phyloP scores from a whole-genome alignment of 2,113 vertebrate genomes.

The Lepidothrix coronata region DNA sequence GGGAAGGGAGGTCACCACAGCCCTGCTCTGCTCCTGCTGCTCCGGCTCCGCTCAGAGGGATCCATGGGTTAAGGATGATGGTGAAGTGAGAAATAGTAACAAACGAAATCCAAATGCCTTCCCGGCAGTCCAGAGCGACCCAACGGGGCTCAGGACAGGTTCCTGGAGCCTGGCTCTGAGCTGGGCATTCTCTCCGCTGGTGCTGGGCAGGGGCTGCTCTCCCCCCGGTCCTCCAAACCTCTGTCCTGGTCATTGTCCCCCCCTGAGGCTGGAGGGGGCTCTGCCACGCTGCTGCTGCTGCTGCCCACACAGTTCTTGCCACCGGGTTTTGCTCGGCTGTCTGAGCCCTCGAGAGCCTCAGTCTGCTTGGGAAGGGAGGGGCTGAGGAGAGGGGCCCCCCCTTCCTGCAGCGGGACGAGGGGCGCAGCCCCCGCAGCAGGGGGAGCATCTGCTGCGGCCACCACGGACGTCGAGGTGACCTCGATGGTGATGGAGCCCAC shows the following conservation, averaged over 20 bases:
- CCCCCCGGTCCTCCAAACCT: not conserved
- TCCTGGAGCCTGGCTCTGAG: not conserved
- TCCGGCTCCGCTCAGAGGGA: not conserved
- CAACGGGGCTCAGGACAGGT: not conserved
- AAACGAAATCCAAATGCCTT: not conserved
- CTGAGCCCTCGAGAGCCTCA: not conserved
- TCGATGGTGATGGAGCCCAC: conserved; percentile 61
- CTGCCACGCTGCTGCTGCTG: not conserved
- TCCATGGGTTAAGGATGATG: conserved; percentile 49
- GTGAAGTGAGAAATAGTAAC: conserved; percentile 31
- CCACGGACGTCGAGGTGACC: not conserved
- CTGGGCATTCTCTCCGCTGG: not conserved
- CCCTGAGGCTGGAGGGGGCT: rapidly evolving
- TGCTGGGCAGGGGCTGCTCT: not conserved
- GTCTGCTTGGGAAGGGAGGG: conserved; percentile 3
- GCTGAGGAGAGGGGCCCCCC: not conserved
- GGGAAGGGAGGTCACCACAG: not conserved
- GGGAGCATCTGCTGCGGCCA: not conserved
- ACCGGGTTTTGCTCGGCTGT: not conserved
- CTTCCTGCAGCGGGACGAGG: not conserved
- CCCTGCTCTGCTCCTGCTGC: not conserved
- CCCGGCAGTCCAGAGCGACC: not conserved
- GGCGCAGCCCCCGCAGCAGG: rapidly evolving
- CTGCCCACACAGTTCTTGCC: not conserved
- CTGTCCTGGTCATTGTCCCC: not conserved